Percentiles rank a stretch among this genome's conserved stretches.
These are phyloP conservation scores for Eulemur mongoz DNA, from an alignment of 2,797 vertebrate species.

Conservation along the genomic window DNA sequence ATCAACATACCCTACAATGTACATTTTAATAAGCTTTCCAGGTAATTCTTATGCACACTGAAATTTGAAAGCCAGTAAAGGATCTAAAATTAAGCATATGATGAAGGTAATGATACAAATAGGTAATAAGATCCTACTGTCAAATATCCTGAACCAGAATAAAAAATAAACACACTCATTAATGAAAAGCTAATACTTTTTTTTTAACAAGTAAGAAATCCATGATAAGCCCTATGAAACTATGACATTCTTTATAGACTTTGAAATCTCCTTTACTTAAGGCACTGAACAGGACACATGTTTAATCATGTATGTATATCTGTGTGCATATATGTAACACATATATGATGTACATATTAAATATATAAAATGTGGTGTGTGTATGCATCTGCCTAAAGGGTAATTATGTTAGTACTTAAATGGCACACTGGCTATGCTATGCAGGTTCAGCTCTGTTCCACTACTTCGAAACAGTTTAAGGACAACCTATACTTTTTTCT, in stretches of 20 bases:
- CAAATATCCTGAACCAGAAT: background rate
- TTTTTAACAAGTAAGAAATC: background rate
- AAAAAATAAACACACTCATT: slow-evolving; percentile 7
- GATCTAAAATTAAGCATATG: background rate
- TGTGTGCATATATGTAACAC: background rate
- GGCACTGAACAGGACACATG: background rate
- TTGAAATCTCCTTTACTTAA: background rate
- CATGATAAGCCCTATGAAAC: background rate
- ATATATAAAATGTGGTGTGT: background rate
- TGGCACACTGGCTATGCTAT: background rate
- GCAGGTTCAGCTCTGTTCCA: background rate
- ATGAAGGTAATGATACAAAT: background rate
- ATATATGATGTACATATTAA: background rate
- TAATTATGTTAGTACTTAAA: background rate
- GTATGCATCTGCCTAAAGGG: background rate
- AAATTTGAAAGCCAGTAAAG: background rate
- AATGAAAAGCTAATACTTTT: background rate
- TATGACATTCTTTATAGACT: background rate
- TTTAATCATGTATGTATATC: background rate
- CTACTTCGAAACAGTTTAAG: background rate
- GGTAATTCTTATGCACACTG: background rate
- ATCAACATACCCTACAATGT: background rate
- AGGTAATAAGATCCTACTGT: background rate
- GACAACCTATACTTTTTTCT: background rate
- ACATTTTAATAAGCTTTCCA: background rate